Percentiles rank a stretch among this genome's conserved stretches.
phyloP scores from a whole-genome alignment of 64 coral and sea anemone genomes.

The Platygyra sinensis region DNA sequence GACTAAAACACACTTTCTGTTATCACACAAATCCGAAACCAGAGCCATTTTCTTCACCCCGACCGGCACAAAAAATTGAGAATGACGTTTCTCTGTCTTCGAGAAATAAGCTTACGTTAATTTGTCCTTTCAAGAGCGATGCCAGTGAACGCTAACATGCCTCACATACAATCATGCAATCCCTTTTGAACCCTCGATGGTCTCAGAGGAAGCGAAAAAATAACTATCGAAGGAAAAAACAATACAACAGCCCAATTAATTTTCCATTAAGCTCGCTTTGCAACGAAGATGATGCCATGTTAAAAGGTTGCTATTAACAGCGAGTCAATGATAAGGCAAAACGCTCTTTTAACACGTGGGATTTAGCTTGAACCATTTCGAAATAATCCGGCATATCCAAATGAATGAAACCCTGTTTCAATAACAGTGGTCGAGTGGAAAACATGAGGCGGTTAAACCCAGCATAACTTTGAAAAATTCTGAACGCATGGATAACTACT shows the following conservation, averaged over 20 bases:
- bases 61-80: not conserved
- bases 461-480: conserved; percentile 19
- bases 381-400: conserved; percentile 18
- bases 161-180: conserved; percentile 35
- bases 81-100: conserved; percentile 17
- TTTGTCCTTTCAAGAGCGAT: not conserved
- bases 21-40: not conserved
- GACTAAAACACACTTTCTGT: conserved; percentile 9
- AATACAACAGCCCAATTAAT: conserved; percentile 93
- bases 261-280: conserved; percentile 94
- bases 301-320: conserved; percentile 99
- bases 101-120: not conserved
- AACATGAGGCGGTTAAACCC: not conserved
- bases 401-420: not conserved
- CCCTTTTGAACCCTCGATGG: conserved; percentile 4
- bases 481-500: conserved; percentile 55
- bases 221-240: conserved; percentile 68
- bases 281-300: conserved; percentile 88
- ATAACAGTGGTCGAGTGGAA: not conserved
- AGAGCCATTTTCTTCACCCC: not conserved
- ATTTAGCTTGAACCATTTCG: conserved; percentile 5
- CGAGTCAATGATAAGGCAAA: conserved; percentile 81
- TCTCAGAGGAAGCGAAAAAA: conserved; percentile 70
- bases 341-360: conserved; percentile 31
- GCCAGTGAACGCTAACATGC: not conserved